Base-by-base conservation (phyloP, 92 coral and sea anemone genomes). In the Galaxea fascicularis region DNA sequence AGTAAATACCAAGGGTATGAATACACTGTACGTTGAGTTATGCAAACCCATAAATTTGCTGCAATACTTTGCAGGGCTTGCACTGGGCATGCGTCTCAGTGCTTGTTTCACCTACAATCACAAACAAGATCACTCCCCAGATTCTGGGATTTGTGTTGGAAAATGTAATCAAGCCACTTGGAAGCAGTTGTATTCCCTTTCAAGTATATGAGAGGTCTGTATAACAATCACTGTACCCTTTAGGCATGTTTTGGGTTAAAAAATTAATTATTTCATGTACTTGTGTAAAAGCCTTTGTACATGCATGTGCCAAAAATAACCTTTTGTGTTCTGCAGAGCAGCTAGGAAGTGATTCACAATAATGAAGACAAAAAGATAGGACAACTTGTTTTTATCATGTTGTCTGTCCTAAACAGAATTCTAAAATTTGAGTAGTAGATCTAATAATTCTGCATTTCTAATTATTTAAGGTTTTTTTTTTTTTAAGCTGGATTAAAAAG, bases 81-180 rank as follows among this genome's bases (percentile, higher is more conserved):
- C 62, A 54, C 15, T 89, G 95, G 93, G 95, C 88, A 0, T 86
- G 91, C 68, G 26, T 89, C 4, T 76, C 89, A 28, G 81, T 92
- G 49, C 51, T 92, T 0, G 29, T 60, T 8, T 76, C 90, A 11
- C 82, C 91, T 25, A 44, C 59, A 51, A 30, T 92, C 62, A 59
- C 77, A 41, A 84, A 53, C 47, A 77, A 76, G 65, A 72, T 85
- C n/a, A 54, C 58, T 21, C 60, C 74, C 70, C 51, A 27, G 17
- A 84, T 82, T 17, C 64, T 92, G 26, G 31, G 71, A 18, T 89
- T 77, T 74, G 85, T 90, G 39, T 35, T 72, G 46, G 81, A 81
- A 6, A 82, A 67, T 70, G 35, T 92, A 45, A 74, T 92, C 21
- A 91, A 91, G 28, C 59, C 85, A 65, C 82, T 77, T 85, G 93